Conservation (phyloP, 2,888 invertebrate species). For the Eretmocerus hayati region DNA sequence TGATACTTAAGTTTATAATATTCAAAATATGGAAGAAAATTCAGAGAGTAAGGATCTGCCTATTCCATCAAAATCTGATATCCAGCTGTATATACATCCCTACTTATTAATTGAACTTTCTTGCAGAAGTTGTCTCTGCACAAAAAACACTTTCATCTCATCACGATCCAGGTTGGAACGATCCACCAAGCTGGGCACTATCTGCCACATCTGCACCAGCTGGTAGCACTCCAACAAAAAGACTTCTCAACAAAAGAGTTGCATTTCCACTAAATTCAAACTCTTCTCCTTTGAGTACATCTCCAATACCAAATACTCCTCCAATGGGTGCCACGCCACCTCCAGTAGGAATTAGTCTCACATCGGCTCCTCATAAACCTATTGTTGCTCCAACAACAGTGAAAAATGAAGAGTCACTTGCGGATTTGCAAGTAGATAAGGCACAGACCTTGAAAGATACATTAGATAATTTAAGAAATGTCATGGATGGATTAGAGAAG, state of each 20-base stretch:
- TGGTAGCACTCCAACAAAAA: slow-evolving; percentile 32
- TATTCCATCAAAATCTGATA: neutral
- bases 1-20: too few relatives aligned
- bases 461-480: slow-evolving; percentile 29
- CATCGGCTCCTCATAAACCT: slow-evolving; percentile 34
- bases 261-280: slow-evolving; percentile 38
- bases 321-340: slow-evolving; percentile 29
- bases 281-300: slow-evolving; percentile 6
- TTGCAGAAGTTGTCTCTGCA: slow-evolving; percentile 28
- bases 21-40: slow-evolving; percentile 16
- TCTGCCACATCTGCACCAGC: slow-evolving; percentile 18
- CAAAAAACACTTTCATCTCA: slow-evolving; percentile 35
- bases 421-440: slow-evolving; percentile 25
- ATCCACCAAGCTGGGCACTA: slow-evolving; percentile 41
- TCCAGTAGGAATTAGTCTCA: slow-evolving; percentile 22
- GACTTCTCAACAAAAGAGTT: slow-evolving; percentile 40
- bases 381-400: slow-evolving; percentile 24
- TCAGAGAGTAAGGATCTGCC: slow-evolving; percentile 8
- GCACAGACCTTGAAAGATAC: slow-evolving; percentile 28
- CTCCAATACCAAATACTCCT: slow-evolving; percentile 9
- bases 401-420: slow-evolving; percentile 2
- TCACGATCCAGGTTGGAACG: slow-evolving; percentile 44
- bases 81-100: neutral
- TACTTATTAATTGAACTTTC: neutral
- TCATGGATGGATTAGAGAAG: slow-evolving; percentile 27